Base-by-base conservation (phyloP, 2,113 vertebrate genomes). In the Atractosteus spatula region DNA sequence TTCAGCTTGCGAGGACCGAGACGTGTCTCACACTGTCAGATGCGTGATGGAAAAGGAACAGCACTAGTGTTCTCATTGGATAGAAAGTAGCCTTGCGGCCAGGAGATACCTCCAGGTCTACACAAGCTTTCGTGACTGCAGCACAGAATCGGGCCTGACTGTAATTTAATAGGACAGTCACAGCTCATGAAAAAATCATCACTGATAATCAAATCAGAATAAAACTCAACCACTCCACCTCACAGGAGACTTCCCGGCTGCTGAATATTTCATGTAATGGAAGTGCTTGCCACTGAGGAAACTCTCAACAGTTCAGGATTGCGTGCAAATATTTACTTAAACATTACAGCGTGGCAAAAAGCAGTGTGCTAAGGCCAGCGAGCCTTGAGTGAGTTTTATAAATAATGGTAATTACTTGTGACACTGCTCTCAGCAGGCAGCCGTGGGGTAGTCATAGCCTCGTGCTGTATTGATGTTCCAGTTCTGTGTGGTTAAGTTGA, bases 121-220 rank as follows among this genome's bases (percentile, higher is more conserved):
- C 41, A n/a, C 74, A 71, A 56, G 79, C 79, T 87, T 95, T 82
- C 87, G 89, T 96, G 95, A 95, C 94, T 94, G 89, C 87, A 93
- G 89, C 89, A 85, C 88, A 85, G 83, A 86, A 90, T 85, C 87
- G 61, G 88, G 81, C 84, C 91, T 96, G 95, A 97, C 78, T 89
- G 83, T 97, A 96, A 97, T 95, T 92, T 87, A 81, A 90, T 83
- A 90, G 87, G 96, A 95, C 95, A 96, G 90, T 92, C 92, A 87
- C 83, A 91, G 88, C 91, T 97, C 94, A 97, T 97, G 94, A 96
- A 97, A 97, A 93, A 97, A 97, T 95, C 93, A 97, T 97, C 92
- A 91, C 89, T 89, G 92, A 93, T 96, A 88, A 97, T 96, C 94
- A 96, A 97, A 96, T 96, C 89, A 93, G 91, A 91, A 85, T 89